These are phyloP conservation scores for Corvus moneduloides DNA, from an alignment of 2,113 vertebrate species.

Conservation along the genomic window DNA sequence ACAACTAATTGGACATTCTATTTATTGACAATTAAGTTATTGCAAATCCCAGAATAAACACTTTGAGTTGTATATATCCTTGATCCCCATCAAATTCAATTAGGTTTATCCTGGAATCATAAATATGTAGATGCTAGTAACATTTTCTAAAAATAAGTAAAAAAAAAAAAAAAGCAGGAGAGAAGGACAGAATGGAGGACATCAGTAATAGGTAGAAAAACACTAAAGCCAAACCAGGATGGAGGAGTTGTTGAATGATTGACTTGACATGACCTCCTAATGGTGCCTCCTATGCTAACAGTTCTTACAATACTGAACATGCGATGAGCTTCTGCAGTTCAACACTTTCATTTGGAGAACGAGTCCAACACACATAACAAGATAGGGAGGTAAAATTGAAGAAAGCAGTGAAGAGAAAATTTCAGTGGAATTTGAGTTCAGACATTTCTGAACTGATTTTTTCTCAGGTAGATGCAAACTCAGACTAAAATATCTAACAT, in stretches of 20 bases:
- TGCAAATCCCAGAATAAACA: constrained; percentile 7
- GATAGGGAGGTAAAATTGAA: background rate
- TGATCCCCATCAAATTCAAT: background rate
- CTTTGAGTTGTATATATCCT: background rate
- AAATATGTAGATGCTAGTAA: background rate
- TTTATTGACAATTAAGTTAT: constrained; percentile 42
- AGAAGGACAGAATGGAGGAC: background rate
- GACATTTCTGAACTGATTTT: background rate
- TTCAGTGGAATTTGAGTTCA: background rate
- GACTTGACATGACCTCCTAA: background rate
- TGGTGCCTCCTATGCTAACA: background rate
- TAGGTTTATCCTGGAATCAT: background rate
- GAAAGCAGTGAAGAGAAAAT: background rate
- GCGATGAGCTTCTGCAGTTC: background rate
- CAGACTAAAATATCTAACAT: background rate
- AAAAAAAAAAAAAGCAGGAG: background rate
- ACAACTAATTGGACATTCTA: background rate
- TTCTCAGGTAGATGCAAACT: background rate
- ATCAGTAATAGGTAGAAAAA: background rate
- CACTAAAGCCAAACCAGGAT: background rate
- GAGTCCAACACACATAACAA: background rate
- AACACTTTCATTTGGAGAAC: background rate
- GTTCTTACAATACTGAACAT: background rate
- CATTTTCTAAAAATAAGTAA: background rate
- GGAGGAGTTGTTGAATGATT: background rate